These are phyloP conservation scores for Prorops nasuta DNA, from an alignment of 1,140 invertebrate species.

Conservation along the genomic window DNA sequence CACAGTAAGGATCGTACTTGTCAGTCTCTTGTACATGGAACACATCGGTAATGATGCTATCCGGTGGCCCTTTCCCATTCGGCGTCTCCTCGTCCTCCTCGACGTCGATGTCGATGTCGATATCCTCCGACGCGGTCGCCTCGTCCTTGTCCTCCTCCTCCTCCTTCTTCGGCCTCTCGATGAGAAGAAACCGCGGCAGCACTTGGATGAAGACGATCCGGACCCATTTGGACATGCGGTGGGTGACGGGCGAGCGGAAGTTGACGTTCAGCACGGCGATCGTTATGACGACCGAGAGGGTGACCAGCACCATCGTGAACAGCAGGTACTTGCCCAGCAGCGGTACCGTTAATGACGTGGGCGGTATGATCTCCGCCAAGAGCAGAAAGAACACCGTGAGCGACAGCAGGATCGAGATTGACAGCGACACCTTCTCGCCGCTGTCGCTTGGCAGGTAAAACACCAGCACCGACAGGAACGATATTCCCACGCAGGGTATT, in stretches of 20 bases:
- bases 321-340: slow-evolving; percentile 97
- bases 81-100: slow-evolving; percentile 50
- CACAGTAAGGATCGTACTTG: slow-evolving; percentile 64
- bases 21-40: slow-evolving; percentile 72
- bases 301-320: slow-evolving; percentile 99
- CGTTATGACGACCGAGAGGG: slow-evolving; percentile 95
- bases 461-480: slow-evolving; percentile 95
- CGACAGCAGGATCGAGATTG: slow-evolving; percentile 97
- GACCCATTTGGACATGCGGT: slow-evolving; percentile 91
- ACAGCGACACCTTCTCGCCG: slow-evolving; percentile 95
- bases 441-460: slow-evolving; percentile 98
- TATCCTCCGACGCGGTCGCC: slow-evolving; percentile 47
- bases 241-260: slow-evolving; percentile 96
- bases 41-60: slow-evolving; percentile 69
- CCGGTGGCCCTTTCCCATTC: slow-evolving; percentile 58
- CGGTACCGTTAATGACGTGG: slow-evolving; percentile 97
- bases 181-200: slow-evolving; percentile 82
- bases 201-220: slow-evolving; percentile 84
- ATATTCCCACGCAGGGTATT: slow-evolving; percentile 94
- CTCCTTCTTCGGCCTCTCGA: slow-evolving; percentile 78
- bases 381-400: slow-evolving; percentile 98
- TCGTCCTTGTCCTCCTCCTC: slow-evolving; percentile 59
- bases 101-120: slow-evolving; percentile 61
- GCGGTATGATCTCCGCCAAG: slow-evolving; percentile 97
- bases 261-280: slow-evolving; percentile 98